Percentiles rank a stretch among this genome's conserved stretches.
phyloP scores from a whole-genome alignment of 1,140 invertebrate species.

The Halesus radiatus region DNA sequence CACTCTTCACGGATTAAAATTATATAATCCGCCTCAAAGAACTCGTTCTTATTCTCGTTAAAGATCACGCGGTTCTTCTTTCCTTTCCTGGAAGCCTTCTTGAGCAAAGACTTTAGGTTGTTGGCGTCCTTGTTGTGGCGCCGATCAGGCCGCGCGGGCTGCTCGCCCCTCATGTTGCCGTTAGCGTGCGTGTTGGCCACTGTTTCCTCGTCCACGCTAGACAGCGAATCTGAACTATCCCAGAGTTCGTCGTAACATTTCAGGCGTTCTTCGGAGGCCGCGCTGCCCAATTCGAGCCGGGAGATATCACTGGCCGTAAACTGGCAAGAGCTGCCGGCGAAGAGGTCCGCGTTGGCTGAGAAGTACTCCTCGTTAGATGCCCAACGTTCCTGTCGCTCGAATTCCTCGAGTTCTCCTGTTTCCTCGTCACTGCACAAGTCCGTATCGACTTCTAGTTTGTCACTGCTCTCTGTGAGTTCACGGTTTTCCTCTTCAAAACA shows the following conservation, averaged over 20 bases:
- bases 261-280: background rate
- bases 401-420: slow-evolving; percentile 45
- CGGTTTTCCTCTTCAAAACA: too few relatives aligned
- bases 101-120: slow-evolving; percentile 69
- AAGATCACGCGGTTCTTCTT: slow-evolving; percentile 85
- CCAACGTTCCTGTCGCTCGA: slow-evolving; percentile 50
- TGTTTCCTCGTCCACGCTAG: slow-evolving; percentile 32
- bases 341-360: slow-evolving; percentile 24
- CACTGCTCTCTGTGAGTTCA: too few relatives aligned
- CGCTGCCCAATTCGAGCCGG: background rate
- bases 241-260: slow-evolving; percentile 52
- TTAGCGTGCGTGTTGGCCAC: slow-evolving; percentile 48
- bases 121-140: slow-evolving; percentile 69
- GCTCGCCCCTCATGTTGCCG: slow-evolving; percentile 67
- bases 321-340: slow-evolving; percentile 45
- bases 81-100: slow-evolving; percentile 61
- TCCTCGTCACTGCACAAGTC: slow-evolving; percentile 19
- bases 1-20: slow-evolving; percentile 88
- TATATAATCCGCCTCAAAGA: slow-evolving; percentile 90
- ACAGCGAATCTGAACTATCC: slow-evolving; percentile 19
- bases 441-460: background rate
- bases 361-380: slow-evolving; percentile 52
- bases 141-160: slow-evolving; percentile 62
- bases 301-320: slow-evolving; percentile 36
- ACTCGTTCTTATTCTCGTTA: slow-evolving; percentile 87